Percentiles rank a stretch among this genome's conserved stretches.
Conservation (phyloP, 2,797 vertebrate genomes). For the Pseudotriccus pelzelni region DNA sequence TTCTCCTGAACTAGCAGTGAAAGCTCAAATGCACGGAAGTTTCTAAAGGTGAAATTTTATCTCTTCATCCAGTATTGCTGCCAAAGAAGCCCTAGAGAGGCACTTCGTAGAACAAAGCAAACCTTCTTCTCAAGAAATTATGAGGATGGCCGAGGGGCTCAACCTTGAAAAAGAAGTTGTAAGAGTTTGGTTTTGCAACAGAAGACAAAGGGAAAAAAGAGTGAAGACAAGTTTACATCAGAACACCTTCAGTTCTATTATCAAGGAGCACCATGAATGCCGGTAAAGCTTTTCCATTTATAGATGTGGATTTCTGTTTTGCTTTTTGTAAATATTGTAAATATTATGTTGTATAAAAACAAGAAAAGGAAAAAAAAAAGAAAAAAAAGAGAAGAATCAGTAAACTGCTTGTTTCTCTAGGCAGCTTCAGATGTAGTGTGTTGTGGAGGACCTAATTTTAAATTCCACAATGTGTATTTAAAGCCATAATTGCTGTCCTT, state of each 20-base stretch:
- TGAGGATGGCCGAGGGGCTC: slow-evolving; percentile 93
- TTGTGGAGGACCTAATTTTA: not conserved
- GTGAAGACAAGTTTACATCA: slow-evolving; percentile 97
- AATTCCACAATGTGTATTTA: not conserved
- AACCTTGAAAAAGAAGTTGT: slow-evolving; percentile 98
- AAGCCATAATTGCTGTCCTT: not conserved
- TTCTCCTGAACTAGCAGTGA: not conserved
- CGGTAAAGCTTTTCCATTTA: slow-evolving; percentile 69
- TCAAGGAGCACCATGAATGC: slow-evolving; percentile 86
- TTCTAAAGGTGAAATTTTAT: slow-evolving; percentile 23
- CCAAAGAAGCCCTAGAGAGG: slow-evolving; percentile 93
- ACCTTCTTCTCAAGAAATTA: slow-evolving; percentile 96
- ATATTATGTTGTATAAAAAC: not conserved
- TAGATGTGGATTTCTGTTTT: not conserved
- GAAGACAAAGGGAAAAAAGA: slow-evolving; percentile 94
- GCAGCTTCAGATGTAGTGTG: not conserved
- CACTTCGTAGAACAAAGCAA: slow-evolving; percentile 96
- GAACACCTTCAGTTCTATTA: slow-evolving; percentile 82
- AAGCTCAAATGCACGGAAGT: not conserved
- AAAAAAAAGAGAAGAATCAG: not conserved
- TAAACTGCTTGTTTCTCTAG: not conserved
- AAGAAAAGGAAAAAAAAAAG: not conserved
- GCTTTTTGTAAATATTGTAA: not conserved
- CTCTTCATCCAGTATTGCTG: slow-evolving; percentile 83
- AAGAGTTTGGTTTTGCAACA: slow-evolving; percentile 98